These are phyloP conservation scores for Phataginus tricuspis DNA, from an alignment of 2,797 vertebrate genomes.

Conservation along the genomic window DNA sequence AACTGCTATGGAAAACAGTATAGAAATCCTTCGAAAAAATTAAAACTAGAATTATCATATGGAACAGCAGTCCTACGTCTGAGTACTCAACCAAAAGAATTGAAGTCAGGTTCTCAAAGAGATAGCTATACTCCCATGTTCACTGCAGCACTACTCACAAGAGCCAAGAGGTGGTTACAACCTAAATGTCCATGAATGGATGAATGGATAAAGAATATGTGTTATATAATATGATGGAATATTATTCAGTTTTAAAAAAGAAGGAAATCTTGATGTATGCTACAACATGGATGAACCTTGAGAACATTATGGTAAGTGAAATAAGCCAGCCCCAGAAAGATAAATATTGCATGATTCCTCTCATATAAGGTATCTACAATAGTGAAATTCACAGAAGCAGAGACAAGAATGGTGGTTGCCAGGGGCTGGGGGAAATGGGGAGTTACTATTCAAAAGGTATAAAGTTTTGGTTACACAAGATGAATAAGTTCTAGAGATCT, in stretches of 20 bases:
- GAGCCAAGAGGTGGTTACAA: neutral
- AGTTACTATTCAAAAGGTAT: neutral
- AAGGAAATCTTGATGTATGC: too few relatives aligned
- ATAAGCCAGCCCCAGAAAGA: too few relatives aligned
- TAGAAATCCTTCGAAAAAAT: neutral
- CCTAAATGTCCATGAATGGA: neutral
- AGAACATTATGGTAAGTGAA: too few relatives aligned
- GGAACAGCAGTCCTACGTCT: neutral
- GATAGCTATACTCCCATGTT: neutral
- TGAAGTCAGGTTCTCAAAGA: neutral
- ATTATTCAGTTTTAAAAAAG: too few relatives aligned
- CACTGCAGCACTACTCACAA: neutral
- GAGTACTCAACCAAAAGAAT: neutral
- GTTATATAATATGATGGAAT: neutral
- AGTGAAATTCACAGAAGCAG: neutral
- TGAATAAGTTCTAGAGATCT: neutral
- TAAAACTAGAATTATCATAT: neutral
- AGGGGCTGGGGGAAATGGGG: accelerated
- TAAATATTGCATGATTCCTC: too few relatives aligned
- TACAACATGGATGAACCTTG: too few relatives aligned
- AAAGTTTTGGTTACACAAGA: neutral
- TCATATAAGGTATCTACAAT: neutral
- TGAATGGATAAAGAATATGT: neutral
- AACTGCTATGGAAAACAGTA: neutral
- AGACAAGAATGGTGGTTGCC: neutral